Conservation (phyloP, 2,113 vertebrate species). For the Gymnogyps californianus region DNA sequence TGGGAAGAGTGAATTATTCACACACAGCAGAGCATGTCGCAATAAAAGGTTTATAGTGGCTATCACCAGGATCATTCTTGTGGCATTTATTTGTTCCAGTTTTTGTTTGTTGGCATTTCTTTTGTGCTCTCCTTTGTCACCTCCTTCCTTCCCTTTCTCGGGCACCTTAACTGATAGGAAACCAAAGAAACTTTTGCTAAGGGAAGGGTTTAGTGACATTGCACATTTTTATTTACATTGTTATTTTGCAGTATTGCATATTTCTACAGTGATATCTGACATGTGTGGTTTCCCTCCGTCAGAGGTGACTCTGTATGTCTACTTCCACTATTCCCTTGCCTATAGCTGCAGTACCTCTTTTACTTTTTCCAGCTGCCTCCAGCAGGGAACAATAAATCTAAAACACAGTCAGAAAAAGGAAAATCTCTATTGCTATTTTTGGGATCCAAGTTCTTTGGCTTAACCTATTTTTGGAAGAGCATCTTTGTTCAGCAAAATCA, state of each 20-base stretch:
- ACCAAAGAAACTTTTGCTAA: neutral
- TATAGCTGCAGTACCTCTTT: neutral
- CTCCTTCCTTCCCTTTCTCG: neutral
- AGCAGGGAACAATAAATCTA: conserved; percentile 16
- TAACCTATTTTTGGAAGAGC: conserved; percentile 33
- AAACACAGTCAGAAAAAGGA: neutral
- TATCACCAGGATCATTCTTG: neutral
- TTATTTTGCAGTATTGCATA: neutral
- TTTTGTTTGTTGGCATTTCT: neutral
- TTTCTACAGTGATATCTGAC: neutral
- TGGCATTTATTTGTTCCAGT: neutral
- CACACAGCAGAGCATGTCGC: fast-evolving
- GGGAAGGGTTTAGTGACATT: neutral
- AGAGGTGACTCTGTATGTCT: neutral
- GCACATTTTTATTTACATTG: neutral
- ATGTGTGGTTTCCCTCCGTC: neutral
- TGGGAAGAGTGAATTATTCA: neutral
- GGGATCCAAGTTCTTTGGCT: neutral
- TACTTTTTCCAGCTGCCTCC: conserved; percentile 12
- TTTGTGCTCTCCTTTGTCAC: neutral
- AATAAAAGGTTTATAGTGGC: neutral
- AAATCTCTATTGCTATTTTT: conserved; percentile 27
- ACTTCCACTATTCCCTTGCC: neutral
- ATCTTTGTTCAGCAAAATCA: conserved; percentile 38
- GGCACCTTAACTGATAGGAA: neutral